Conservation (phyloP, 37 sponge, comb jelly and placozoan genomes). For the Agelas oroides region DNA sequence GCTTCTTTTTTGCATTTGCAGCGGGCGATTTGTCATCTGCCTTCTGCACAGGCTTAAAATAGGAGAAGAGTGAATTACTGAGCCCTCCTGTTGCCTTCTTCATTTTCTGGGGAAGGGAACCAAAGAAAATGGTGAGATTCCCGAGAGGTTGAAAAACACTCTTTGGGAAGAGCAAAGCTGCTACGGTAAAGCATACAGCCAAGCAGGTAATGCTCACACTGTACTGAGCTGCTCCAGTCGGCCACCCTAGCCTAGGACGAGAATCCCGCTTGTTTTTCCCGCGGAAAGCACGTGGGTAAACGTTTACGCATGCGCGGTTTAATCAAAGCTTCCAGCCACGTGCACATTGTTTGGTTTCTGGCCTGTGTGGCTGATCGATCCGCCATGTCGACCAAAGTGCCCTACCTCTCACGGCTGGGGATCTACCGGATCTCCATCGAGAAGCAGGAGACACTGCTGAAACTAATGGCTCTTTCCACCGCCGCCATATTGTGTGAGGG, state of each 20-base stretch:
- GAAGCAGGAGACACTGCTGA: conserved; percentile 93
- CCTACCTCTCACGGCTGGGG: conserved; percentile 58
- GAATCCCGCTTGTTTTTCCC: not conserved
- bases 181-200: no score
- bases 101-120: no score
- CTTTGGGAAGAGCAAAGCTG: no score
- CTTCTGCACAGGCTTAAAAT: conserved; percentile 11
- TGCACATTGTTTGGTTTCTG: not conserved
- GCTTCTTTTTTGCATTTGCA: no score
- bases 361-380: no score
- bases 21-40: no score
- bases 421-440: conserved; percentile 73
- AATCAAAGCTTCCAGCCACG: not conserved
- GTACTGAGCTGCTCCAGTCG: no score
- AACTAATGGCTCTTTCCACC: conserved; percentile 79
- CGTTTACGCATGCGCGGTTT: conserved; percentile 35
- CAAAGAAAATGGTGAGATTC: no score
- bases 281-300: not conserved
- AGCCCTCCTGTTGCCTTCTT: not conserved
- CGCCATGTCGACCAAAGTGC: conserved; percentile 40
- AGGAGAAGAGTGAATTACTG: conserved; percentile 8
- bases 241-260: no score
- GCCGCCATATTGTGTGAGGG: conserved; percentile 88
- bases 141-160: no score
- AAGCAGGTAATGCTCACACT: no score